A percentile compares a stretch with the other conserved stretches of the same genome.
phyloP scores from a whole-genome alignment of 2,888 invertebrate genomes.

The Hedya salicella region DNA sequence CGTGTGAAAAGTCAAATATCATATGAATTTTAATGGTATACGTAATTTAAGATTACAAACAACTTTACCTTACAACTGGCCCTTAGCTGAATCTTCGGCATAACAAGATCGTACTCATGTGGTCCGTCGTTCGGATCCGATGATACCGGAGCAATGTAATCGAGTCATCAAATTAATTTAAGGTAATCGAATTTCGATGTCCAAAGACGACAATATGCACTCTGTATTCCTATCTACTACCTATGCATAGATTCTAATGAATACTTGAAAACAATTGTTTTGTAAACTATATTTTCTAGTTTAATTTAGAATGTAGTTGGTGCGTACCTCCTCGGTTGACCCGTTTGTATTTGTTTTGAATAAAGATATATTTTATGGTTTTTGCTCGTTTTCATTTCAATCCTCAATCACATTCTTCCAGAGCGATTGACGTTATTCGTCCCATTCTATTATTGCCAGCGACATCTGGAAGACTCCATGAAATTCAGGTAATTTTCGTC shows the following conservation, averaged over 20 bases:
- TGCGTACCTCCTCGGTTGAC: conserved; percentile 40
- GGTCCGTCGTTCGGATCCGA: no score
- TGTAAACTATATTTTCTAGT: conserved; percentile 47
- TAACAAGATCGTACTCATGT: no score
- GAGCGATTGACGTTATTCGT: no score
- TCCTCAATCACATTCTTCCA: background rate
- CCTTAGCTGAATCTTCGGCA: no score
- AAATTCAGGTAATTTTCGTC: no score
- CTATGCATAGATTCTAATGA: conserved; percentile 54
- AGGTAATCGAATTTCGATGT: conserved; percentile 51
- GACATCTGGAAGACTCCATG: no score
- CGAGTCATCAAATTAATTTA: conserved; percentile 9
- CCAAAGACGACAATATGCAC: conserved; percentile 74
- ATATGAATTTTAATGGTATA: no score
- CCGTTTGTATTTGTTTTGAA: conserved; percentile 65
- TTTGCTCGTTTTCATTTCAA: conserved; percentile 38
- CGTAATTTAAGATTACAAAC: no score
- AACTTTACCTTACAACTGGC: no score
- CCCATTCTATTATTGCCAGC: no score
- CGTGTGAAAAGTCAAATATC: no score
- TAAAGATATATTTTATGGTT: conserved; percentile 73
- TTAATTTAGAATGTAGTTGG: conserved; percentile 30
- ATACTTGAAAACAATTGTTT: conserved; percentile 25
- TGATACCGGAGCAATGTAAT: background rate
- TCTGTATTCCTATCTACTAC: conserved; percentile 70